Base-by-base conservation (phyloP, 1,140 invertebrate genomes). In the Drosophila tropicalis region DNA sequence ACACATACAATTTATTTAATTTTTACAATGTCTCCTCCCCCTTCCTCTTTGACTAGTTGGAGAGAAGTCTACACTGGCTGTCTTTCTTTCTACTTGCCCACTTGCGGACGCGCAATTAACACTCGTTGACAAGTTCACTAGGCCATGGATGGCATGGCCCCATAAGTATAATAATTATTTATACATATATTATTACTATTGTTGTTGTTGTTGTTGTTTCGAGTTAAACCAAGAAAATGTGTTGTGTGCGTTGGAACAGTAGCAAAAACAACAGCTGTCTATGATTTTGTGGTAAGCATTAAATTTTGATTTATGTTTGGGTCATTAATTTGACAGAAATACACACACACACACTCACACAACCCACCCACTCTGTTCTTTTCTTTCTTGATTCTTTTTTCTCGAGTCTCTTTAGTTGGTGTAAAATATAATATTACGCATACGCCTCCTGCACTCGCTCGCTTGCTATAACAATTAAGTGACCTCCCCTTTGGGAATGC, bases 101-200 rank as follows among this genome's bases (percentile, higher is more conserved):
- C 34, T 10, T 36, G 7, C 10, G 7, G 34, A 10, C 34, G 9
- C 34, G 29, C 54, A 65, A 65, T 65, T 55, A 65, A 65, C 63
- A 65, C 63, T 55, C 39, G 44, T 56, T 65, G 63, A 65, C 63
- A 65, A 65, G 63, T 65, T 65, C 63, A 65, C 15, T 64, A 51
- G 62, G 62, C 47, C 62, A 64, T 64, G 40, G 34, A 34, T 34
- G 29, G 22, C 44, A 32, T 34, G 56, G 29, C 56, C 15, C n/a
- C 56, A 54, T 22, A 13, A 51, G n/a, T 65, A 13, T 39, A 25
- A 40, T 65, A 51, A 51, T 51, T 51, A 51, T 51, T 51, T 51
- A 51, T 51, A 51, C 22, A 51, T 51, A 51, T 51, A 51, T 51
- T 22, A 51, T 40, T 25, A 29, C 32, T 65, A 54, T 65, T 65